Conservation (phyloP, 1,140 invertebrate species). For the Drosophila sechellia region DNA sequence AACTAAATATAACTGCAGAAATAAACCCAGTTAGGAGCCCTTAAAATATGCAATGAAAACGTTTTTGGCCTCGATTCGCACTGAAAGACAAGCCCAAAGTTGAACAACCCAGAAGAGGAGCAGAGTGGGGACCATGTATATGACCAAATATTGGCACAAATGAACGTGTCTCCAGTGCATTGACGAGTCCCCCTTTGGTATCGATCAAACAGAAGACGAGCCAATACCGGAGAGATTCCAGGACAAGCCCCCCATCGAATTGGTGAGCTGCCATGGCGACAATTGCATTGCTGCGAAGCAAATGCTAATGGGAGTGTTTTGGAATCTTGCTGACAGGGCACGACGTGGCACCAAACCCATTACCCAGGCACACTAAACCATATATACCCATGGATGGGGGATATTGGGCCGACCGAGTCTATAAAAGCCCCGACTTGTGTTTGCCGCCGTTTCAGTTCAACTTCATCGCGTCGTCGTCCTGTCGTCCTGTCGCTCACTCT, state of each 20-base stretch:
- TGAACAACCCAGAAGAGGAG: conserved; percentile 60
- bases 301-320: conserved; percentile 67
- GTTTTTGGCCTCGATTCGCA: conserved; percentile 66
- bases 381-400: conserved; percentile 25
- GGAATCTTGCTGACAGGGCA: conserved; percentile 71
- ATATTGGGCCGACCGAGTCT: conserved; percentile 57
- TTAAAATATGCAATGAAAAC: conserved; percentile 65
- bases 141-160: conserved; percentile 69
- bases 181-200: conserved; percentile 49
- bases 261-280: conserved; percentile 32
- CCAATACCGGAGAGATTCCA: conserved; percentile 4
- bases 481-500: conserved; percentile 53
- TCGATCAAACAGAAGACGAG: conserved; percentile 67
- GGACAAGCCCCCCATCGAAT: conserved; percentile 26
- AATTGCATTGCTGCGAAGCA: conserved; percentile 49
- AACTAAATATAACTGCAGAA: conserved; percentile 50
- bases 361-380: conserved; percentile 74
- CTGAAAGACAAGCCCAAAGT: conserved; percentile 25
- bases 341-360: conserved; percentile 82
- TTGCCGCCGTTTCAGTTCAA: conserved; percentile 68
- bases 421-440: conserved; percentile 68
- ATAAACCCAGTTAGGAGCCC: conserved; percentile 31
- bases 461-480: conserved; percentile 64
- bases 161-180: conserved; percentile 71
- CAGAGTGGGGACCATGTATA: not conserved